Evolutionary conservation across 2,888 invertebrate genomes (phyloP).

Genomic region (Erpobdella octoculata): DNA sequence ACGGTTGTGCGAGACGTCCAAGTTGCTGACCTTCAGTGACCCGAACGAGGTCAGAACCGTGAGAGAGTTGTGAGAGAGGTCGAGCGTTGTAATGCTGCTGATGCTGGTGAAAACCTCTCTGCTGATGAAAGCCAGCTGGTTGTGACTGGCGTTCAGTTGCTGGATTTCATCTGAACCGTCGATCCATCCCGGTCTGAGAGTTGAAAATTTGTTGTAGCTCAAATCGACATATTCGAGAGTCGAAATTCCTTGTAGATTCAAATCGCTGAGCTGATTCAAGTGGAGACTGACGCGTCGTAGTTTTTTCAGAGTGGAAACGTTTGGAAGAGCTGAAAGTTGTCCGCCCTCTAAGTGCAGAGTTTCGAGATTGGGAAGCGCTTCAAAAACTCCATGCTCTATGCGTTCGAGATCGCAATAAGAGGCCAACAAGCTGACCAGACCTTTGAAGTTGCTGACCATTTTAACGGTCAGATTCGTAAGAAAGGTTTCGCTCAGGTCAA

Average conservation of each 20-base stretch:
- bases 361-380: constrained; percentile 31
- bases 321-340: constrained; percentile 20
- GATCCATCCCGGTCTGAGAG: constrained; percentile 32
- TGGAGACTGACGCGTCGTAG: constrained; percentile 33
- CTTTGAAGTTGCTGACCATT: constrained; percentile 30
- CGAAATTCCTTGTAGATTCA: constrained; percentile 28
- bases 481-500: constrained; percentile 36
- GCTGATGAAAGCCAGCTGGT: constrained; percentile 30
- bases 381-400: constrained; percentile 33
- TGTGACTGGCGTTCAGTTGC: constrained; percentile 35
- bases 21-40: constrained; percentile 26
- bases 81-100: constrained; percentile 30
- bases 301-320: constrained; percentile 24
- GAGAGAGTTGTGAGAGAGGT: constrained; percentile 35
- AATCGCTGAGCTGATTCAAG: constrained; percentile 30
- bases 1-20: constrained; percentile 33
- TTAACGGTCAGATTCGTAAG: constrained; percentile 32
- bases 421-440: constrained; percentile 32
- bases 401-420: constrained; percentile 32
- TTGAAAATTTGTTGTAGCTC: constrained; percentile 34
- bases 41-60: constrained; percentile 28
- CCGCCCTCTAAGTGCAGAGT: constrained; percentile 32
- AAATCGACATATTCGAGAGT: constrained; percentile 35
- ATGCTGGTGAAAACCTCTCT: constrained; percentile 30
- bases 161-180: constrained; percentile 29